Conservation (phyloP, 2,888 invertebrate genomes). For the Microctonus brassicae region DNA sequence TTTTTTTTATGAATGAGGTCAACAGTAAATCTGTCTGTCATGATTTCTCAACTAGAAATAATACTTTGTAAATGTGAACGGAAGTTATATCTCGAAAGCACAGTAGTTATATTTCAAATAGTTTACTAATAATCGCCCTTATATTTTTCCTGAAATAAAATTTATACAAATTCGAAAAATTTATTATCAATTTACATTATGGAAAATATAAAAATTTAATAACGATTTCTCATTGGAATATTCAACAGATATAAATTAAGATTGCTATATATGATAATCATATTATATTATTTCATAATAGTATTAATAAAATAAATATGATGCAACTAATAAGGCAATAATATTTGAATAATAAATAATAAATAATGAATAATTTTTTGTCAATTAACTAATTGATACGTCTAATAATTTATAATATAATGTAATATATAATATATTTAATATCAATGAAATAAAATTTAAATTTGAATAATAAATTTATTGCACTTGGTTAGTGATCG, state of each 20-base stretch:
- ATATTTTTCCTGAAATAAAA: neutral
- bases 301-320: neutral
- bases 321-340: too few relatives aligned
- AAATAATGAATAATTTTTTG: too few relatives aligned
- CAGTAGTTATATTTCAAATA: neutral
- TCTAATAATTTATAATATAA: too few relatives aligned
- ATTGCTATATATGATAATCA: too few relatives aligned
- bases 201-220: too few relatives aligned
- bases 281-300: neutral
- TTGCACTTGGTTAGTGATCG: neutral
- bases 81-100: neutral
- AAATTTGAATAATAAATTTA: neutral
- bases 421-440: too few relatives aligned
- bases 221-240: too few relatives aligned
- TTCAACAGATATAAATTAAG: too few relatives aligned
- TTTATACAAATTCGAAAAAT: neutral
- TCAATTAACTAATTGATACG: too few relatives aligned
- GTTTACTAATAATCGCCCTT: neutral
- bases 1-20: conserved; percentile 1
- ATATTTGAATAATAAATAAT: too few relatives aligned
- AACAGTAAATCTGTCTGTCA: neutral
- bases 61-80: neutral
- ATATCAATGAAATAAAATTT: neutral
- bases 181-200: neutral
- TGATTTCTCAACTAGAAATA: neutral